Percentiles rank a stretch among this genome's conserved stretches.
phyloP scores from a whole-genome alignment of 2,888 invertebrate genomes.

The Lasioglossum malachurum region DNA sequence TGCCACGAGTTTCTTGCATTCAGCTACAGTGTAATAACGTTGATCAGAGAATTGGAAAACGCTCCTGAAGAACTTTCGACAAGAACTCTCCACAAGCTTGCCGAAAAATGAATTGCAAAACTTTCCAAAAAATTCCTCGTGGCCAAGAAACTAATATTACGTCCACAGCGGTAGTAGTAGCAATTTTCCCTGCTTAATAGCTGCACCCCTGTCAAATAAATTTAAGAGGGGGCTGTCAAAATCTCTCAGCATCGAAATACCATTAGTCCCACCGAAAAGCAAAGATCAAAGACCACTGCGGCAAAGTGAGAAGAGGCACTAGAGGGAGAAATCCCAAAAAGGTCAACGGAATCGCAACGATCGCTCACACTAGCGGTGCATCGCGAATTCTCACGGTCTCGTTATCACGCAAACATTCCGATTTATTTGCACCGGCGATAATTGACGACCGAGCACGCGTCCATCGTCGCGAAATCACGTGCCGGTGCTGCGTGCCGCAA shows the following conservation, averaged over 20 bases:
- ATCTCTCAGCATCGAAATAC: neutral
- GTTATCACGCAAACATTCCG: constrained; percentile 56
- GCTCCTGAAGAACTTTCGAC: neutral
- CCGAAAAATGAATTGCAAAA: no score
- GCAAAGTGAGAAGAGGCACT: neutral
- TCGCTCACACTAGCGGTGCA: neutral
- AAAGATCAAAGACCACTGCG: neutral
- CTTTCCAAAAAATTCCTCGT: neutral
- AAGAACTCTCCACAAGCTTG: neutral
- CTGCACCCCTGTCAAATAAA: neutral
- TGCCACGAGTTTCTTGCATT: neutral
- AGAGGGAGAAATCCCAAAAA: neutral
- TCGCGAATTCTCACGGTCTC: constrained; percentile 60
- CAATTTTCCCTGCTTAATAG: neutral
- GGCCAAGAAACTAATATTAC: neutral
- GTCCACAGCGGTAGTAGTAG: neutral
- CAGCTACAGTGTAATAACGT: neutral
- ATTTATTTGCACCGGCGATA: constrained; percentile 54
- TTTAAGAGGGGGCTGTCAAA: no score
- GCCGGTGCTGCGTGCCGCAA: constrained; percentile 67
- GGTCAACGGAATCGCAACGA: constrained; percentile 15
- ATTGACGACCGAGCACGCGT: constrained; percentile 42
- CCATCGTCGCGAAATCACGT: constrained; percentile 64
- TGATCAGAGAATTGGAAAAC: neutral
- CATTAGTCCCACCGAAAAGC: neutral